Evolutionary conservation across 2,797 vertebrate species (phyloP), one percentile per base, ranked within the genome.

Genomic region (Phaenicophaeus curvirostris): DNA sequence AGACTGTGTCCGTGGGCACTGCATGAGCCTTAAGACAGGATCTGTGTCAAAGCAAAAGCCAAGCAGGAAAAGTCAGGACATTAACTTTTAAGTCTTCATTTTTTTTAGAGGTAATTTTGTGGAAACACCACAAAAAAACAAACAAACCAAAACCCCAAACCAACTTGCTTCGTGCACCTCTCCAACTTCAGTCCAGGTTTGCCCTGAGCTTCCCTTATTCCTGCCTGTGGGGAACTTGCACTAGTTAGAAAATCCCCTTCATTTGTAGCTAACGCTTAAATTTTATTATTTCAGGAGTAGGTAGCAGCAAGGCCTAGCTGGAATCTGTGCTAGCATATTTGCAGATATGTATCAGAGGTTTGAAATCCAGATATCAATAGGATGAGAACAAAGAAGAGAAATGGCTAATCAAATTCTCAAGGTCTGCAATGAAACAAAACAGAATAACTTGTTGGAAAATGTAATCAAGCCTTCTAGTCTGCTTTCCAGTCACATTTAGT

Each of bases 391-490:
- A 39, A 39, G 83, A 73, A 82, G 90, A 94, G 85, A 94, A 92
- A 83, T 59, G 31, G 51, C 72, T 94, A 93, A 95, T 92, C 89
- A 53, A 81, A 94, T 96, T 89, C 69, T 96, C 13, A 3, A 87
- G 84, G 79, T n/a, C 75, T 62, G 78, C 87, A 94, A 74, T 83
- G 82, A 81, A 89, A 94, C 95, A 93, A 95, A 62, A 17, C 66
- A 51, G 69, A 37, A 41, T 44, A 89, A 96, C 84, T 92, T 61
- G 85, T 93, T 87, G 75, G 90, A 65, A 95, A 96, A 94, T 80
- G 78, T 90, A 94, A 93, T 95, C 71, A 95, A 85, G 55, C 33
- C n/a, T 80, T n/a, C 75, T n/a, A 77, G 72, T 89, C 81, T 80
- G 81, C 68, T 94, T 95, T 95, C 68, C 71, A 80, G 78, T 42